These are phyloP conservation scores for Electrona antarctica DNA, from an alignment of 2,113 vertebrate genomes.

Conservation along the genomic window DNA sequence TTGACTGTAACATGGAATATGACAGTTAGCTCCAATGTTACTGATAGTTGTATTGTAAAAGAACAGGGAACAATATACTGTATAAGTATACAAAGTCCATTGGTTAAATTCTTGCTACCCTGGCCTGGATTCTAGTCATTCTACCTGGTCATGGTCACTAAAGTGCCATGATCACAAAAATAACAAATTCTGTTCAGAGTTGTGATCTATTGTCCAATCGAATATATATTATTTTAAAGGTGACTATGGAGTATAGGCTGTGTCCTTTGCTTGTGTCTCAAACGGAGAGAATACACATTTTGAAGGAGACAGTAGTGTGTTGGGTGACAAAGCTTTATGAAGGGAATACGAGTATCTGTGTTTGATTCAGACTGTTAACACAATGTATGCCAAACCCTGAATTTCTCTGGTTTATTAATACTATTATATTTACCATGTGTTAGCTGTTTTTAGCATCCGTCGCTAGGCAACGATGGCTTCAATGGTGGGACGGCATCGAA, in stretches of 20 bases:
- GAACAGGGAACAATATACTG: background rate
- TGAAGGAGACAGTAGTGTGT: constrained; percentile 27
- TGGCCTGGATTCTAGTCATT: background rate
- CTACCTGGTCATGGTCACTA: background rate
- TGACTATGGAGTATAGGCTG: constrained; percentile 35
- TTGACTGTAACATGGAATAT: background rate
- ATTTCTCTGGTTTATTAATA: too few relatives aligned
- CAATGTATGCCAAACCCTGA: too few relatives aligned
- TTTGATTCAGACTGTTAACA: constrained; percentile 56
- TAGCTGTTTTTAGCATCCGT: too few relatives aligned
- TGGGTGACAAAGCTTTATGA: constrained; percentile 59
- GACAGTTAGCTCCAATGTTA: background rate
- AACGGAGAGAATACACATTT: constrained; percentile 17
- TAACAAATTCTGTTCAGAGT: constrained; percentile 8
- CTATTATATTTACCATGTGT: too few relatives aligned
- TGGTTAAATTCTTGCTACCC: background rate
- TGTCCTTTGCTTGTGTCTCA: constrained; percentile 42
- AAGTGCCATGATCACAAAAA: background rate
- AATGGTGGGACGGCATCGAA: too few relatives aligned
- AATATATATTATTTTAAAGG: constrained; percentile 18
- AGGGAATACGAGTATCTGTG: constrained; percentile 32
- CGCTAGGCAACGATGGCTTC: too few relatives aligned
- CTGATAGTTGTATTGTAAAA: background rate
- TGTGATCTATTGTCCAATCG: background rate
- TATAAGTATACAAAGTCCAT: background rate